Percentiles rank a stretch among this genome's conserved stretches.
phyloP scores from a whole-genome alignment of 2,888 invertebrate genomes.

The Xiphydria camelus region DNA sequence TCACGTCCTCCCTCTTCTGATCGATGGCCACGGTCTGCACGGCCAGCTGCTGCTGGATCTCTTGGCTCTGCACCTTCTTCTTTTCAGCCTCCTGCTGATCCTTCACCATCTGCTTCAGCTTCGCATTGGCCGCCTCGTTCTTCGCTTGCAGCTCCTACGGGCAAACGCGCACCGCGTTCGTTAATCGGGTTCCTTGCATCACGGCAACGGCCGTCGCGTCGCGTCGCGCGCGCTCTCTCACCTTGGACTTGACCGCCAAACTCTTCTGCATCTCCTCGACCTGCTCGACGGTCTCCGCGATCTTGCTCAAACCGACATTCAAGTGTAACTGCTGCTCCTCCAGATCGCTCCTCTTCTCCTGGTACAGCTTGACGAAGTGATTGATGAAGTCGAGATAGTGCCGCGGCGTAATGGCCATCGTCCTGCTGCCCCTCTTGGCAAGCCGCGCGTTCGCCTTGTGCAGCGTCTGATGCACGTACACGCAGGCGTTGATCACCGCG shows the following conservation, averaged over 20 bases:
- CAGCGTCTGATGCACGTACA: conserved; percentile 96
- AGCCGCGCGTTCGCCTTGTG: conserved; percentile 92
- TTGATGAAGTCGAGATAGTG: conserved; percentile 99
- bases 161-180: conserved; percentile 11
- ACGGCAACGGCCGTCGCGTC: background rate
- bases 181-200: background rate
- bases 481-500: conserved; percentile 98
- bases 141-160: conserved; percentile 86
- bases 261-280: conserved; percentile 99
- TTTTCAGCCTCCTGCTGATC: conserved; percentile 99
- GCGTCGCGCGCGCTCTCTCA: conserved; percentile 38
- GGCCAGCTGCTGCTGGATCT: conserved; percentile 82
- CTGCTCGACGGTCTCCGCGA: conserved; percentile 98
- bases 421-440: conserved; percentile 88
- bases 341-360: conserved; percentile 95
- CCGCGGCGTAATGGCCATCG: conserved; percentile 96
- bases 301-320: conserved; percentile 98
- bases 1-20: conserved; percentile 91
- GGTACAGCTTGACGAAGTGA: conserved; percentile 96
- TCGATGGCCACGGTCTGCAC: conserved; percentile 93
- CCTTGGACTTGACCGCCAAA: conserved; percentile 92
- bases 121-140: conserved; percentile 99
- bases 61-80: conserved; percentile 97
- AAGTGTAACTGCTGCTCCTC: conserved; percentile 99
- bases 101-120: conserved; percentile 98